Evolutionary conservation across 2,888 invertebrate genomes (phyloP).

Genomic region (Watsonalla cultraria): DNA sequence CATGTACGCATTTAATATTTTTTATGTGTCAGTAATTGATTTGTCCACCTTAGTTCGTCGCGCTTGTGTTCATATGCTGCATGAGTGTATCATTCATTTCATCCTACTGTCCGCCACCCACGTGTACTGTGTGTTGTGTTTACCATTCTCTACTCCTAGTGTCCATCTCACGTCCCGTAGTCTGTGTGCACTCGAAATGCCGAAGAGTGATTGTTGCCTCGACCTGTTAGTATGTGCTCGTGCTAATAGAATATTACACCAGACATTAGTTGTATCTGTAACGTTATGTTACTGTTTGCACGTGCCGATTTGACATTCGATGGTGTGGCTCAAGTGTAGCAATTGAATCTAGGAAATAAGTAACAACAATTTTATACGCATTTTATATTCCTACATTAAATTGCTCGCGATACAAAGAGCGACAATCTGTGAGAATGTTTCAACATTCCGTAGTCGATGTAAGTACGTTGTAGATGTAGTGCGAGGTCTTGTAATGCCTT

Average conservation of each 20-base stretch:
- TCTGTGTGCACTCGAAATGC: constrained; percentile 68
- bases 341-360: constrained; percentile 35
- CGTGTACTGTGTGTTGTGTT: constrained; percentile 12
- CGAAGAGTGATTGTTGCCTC: constrained; percentile 73
- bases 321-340: constrained; percentile 27
- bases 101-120: constrained; percentile 14
- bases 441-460: constrained; percentile 48
- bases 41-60: constrained; percentile 10
- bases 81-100: constrained; percentile 14
- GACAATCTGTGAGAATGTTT: constrained; percentile 30
- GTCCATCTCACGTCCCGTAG: constrained; percentile 66
- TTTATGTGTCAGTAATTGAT: constrained; percentile 4
- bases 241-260: constrained; percentile 19
- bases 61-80: constrained; percentile 23
- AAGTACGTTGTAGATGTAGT: constrained; percentile 69
- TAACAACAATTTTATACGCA: constrained; percentile 17
- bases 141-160: constrained; percentile 43
- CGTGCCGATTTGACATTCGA: constrained; percentile 25
- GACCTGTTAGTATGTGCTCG: constrained; percentile 35
- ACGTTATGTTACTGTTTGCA: constrained; percentile 23
- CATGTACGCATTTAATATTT: constrained; percentile 26
- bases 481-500: constrained; percentile 66
- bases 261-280: background rate
- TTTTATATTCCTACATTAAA: constrained; percentile 40
- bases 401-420: constrained; percentile 35